Evolutionary conservation across 2,797 vertebrate species (phyloP).

Genomic region (Sebastiscus albofasciatus): DNA sequence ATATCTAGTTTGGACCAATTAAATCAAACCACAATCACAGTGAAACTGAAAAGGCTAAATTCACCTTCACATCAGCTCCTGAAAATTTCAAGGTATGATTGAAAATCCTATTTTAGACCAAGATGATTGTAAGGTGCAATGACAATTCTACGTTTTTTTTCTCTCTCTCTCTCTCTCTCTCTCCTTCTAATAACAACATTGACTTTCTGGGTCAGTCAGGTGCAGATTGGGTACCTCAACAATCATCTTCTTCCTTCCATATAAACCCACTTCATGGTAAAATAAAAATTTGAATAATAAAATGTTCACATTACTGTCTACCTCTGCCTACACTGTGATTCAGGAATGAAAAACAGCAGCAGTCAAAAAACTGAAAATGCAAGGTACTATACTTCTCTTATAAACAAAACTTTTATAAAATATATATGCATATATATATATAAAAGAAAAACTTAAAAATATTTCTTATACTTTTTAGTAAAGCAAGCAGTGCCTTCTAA

Average conservation of each 20-base stretch:
- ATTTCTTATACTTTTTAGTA: slow-evolving; percentile 88
- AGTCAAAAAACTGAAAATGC: slow-evolving; percentile 84
- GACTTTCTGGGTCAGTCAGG: slow-evolving; percentile 70
- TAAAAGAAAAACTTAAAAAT: slow-evolving; percentile 88
- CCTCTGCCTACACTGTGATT: slow-evolving; percentile 75
- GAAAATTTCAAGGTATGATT: slow-evolving; percentile 64
- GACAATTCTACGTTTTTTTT: slow-evolving; percentile 57
- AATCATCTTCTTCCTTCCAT: slow-evolving; percentile 73
- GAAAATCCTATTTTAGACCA: slow-evolving; percentile 79
- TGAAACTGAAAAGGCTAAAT: slow-evolving; percentile 54
- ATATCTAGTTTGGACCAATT: slow-evolving; percentile 59
- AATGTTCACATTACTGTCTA: slow-evolving; percentile 86
- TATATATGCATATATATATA: slow-evolving; percentile 90
- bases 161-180: background rate
- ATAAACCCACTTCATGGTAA: slow-evolving; percentile 80
- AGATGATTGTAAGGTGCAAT: slow-evolving; percentile 85
- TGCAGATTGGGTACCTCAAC: slow-evolving; percentile 76
- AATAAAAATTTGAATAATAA: slow-evolving; percentile 79
- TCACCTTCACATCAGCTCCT: slow-evolving; percentile 57
- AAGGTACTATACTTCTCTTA: slow-evolving; percentile 86
- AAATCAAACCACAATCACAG: slow-evolving; percentile 63
- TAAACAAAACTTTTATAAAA: slow-evolving; percentile 90
- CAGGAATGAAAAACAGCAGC: slow-evolving; percentile 82
- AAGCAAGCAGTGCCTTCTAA: slow-evolving; percentile 89
- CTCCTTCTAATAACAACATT: slow-evolving; percentile 73